Base-by-base conservation (phyloP, 2,113 vertebrate species). In the Planiliza haematocheilus region DNA sequence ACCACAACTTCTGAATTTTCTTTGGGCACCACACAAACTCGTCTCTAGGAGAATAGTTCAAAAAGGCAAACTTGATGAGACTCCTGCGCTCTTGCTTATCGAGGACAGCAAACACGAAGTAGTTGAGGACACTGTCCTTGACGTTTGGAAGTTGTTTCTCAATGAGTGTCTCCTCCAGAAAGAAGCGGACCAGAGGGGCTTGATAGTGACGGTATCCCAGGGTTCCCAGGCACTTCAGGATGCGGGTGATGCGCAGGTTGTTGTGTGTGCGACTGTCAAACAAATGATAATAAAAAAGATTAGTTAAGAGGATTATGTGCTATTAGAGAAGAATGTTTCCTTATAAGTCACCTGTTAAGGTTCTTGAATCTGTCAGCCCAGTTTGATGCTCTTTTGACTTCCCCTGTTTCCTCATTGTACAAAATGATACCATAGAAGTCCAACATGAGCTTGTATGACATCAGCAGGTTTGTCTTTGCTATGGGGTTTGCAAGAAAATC, bases 401-500 rank as follows among this genome's bases (percentile, higher is more conserved):
- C 48, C 43, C 97, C 97, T 0, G 93, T 95, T 45, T 69, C 0
- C 6, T 87, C 18, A 0, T 90, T 17, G 3, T 78, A 1, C 12
- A 99, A 82, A 18, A 20, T 0, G 7, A 97, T 95, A 3, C 97
- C 97, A 4, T 98, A 99, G 86, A 99, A 98, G 6, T 94, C 92
- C 91, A 99, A 81, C 96, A 99, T 99, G 51, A 99, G 94, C 72
- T 93, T 50, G 50, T 99, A 99, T n/a, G 97, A 96, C 77, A 69
- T 58, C 3, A 95, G 0, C 11, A 99, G 88, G 21, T 94, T 93
- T 6, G 66, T 0, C 88, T 84, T 93, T 16, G 94, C 91, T 0
- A 53, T 60, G 6, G 7, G 0, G 10, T 82, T 92, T 11, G 75
- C 37, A 67, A 4, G 60, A 67, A 99, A 97, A 0, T 73, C 89